Conservation (phyloP, 2,113 vertebrate genomes). For the Zosterops pallidus region DNA sequence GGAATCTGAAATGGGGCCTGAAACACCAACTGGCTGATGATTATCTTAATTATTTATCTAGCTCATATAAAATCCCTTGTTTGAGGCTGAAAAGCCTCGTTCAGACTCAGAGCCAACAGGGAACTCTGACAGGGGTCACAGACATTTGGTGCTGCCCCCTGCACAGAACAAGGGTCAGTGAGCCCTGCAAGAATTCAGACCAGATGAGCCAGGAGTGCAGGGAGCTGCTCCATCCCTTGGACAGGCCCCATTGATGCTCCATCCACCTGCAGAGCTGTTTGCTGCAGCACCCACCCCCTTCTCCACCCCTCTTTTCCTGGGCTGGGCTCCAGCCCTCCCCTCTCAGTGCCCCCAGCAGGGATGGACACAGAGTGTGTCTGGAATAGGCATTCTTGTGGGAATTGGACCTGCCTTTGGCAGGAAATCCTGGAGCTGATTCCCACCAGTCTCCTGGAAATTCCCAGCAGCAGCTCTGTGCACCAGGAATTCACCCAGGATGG, state of each 20-base stretch:
- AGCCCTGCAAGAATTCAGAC: rapidly evolving
- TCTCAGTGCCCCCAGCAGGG: rapidly evolving
- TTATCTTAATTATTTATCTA: not conserved
- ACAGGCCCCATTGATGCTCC: rapidly evolving
- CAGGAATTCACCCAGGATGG: not conserved
- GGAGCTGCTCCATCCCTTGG: rapidly evolving
- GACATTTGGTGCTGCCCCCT: not conserved
- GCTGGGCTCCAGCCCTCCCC: not conserved
- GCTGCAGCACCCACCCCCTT: not conserved
- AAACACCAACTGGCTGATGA: not conserved
- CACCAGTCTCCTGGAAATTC: not conserved
- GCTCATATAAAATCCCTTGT: not conserved
- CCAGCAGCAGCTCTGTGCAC: not conserved
- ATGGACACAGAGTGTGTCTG: not conserved
- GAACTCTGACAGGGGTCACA: not conserved
- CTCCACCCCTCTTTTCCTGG: not conserved
- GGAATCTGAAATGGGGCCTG: not conserved
- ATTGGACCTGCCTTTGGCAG: not conserved
- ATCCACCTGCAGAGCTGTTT: rapidly evolving
- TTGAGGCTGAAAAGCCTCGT: not conserved
- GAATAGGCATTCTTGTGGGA: not conserved
- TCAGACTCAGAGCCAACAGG: not conserved
- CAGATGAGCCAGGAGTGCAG: not conserved
- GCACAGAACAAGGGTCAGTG: rapidly evolving
- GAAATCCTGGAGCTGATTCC: not conserved